These are phyloP conservation scores for Crocuta crocuta DNA, from an alignment of 2,113 vertebrate genomes.

Conservation along the genomic window DNA sequence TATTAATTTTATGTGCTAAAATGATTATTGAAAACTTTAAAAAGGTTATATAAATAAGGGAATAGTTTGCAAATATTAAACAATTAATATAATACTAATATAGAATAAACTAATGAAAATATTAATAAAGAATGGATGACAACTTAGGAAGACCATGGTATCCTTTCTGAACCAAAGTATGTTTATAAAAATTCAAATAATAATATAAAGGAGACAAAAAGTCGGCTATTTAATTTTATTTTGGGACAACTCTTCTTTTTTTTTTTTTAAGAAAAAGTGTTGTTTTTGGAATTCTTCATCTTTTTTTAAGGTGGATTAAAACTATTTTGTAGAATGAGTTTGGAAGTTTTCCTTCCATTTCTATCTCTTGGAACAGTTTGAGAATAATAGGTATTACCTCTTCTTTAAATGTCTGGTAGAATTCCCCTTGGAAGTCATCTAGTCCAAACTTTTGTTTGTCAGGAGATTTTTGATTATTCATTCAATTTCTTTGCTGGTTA, in stretches of 20 bases:
- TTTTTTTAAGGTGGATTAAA: neutral
- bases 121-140: constrained; percentile 3
- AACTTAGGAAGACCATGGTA: constrained; percentile 33
- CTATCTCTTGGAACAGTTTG: no score
- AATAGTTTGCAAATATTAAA: neutral
- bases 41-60: constrained; percentile 29
- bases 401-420: no score
- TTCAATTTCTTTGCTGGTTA: no score
- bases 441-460: no score
- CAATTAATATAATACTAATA: neutral
- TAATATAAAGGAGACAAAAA: neutral
- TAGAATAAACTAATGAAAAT: neutral
- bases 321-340: neutral
- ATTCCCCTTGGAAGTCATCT: no score
- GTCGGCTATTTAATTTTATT: neutral
- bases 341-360: no score
- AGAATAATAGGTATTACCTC: no score
- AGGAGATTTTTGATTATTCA: no score
- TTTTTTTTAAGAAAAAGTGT: neutral
- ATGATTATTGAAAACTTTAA: neutral
- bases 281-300: neutral
- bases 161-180: constrained; percentile 34
- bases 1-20: constrained; percentile 10
- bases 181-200: constrained; percentile 27
- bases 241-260: neutral